Evolutionary conservation across 2,888 invertebrate species (phyloP), one percentile per base, ranked within the genome.

Genomic region (Lutraria lutraria): DNA sequence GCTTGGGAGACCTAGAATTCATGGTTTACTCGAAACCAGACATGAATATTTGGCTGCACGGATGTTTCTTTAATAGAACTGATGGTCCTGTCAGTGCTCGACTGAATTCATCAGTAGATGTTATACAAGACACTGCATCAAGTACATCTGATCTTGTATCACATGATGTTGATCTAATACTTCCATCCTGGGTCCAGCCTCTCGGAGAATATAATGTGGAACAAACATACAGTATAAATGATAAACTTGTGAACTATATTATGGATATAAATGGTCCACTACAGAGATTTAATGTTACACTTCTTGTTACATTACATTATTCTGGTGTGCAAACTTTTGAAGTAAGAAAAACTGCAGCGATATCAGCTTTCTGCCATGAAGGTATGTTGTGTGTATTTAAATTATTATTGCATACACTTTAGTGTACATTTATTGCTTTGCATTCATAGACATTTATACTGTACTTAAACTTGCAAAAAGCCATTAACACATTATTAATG

Each of bases 121-220:
- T 72, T 72, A 34, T 4, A 21, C n/a, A 21, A 19, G 6, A 25
- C 43, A n/a, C n/a, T 52, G 25, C 52, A 53, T 19, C 63, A 6
- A 56, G 21, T 60, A 31, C 83, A 34, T 80, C 80, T 12, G 80
- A 80, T 6, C 0, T 81, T 25, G 52, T 81, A 43, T 29, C 81
- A 29, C 81, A 81, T 54, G 29, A 54, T 53, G 53, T 53, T 25
- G 3, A 10, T 10, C 21, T 81, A 54, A 19, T 52, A 0, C 25
- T 81, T 25, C 81, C 81, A 29, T 54, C 81, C 0, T 81, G 81
- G 81, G 52, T 81, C 16, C 43, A n/a, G 13, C 81, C 81, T 19
- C 43, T n/a, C 12, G 81, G 34, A 29, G 53, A 54, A 12, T 81
- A 19, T 34, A 81, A 53, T 54, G 34, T 54, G 19, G 53, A 81